A percentile compares a stretch with the other conserved stretches of the same genome.
Conservation (phyloP, 2,888 invertebrate species). For the Heteropelma amictum region DNA sequence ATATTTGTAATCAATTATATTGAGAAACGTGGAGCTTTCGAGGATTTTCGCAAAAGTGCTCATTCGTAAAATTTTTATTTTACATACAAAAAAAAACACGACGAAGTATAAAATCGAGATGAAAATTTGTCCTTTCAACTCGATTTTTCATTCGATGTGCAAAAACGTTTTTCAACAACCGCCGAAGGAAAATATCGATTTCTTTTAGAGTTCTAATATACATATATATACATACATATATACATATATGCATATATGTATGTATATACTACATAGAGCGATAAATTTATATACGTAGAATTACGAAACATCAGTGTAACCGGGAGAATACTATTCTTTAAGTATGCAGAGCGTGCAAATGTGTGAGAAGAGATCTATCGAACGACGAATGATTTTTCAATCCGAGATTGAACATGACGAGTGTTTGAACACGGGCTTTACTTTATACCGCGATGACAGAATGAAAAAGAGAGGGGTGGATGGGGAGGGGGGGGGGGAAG, state of each 20-base stretch:
- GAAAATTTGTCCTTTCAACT: too few relatives aligned
- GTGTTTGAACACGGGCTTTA: not conserved
- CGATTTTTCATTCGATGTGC: too few relatives aligned
- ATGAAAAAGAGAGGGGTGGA: not conserved
- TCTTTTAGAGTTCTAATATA: too few relatives aligned
- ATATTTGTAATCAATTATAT: too few relatives aligned
- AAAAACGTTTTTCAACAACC: too few relatives aligned
- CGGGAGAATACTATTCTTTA: conserved; percentile 47
- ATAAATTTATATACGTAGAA: conserved; percentile 37
- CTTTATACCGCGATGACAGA: conserved; percentile 5
- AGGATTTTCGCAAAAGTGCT: too few relatives aligned
- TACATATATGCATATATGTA: not conserved
- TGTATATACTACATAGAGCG: conserved; percentile 18
- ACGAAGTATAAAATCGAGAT: too few relatives aligned
- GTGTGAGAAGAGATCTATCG: not conserved
- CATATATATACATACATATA: too few relatives aligned
- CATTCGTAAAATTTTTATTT: too few relatives aligned
- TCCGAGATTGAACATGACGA: not conserved
- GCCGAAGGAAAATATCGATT: too few relatives aligned
- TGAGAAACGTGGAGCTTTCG: too few relatives aligned
- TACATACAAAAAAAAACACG: too few relatives aligned
- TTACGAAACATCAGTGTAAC: conserved; percentile 20
- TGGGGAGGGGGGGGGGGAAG: not conserved
- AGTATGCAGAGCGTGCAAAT: conserved; percentile 17
- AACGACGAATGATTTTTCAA: conserved; percentile 14